Evolutionary conservation across 2,888 invertebrate genomes (phyloP), one percentile per base, ranked within the genome.

Genomic region (Caradrina clavipalpis): DNA sequence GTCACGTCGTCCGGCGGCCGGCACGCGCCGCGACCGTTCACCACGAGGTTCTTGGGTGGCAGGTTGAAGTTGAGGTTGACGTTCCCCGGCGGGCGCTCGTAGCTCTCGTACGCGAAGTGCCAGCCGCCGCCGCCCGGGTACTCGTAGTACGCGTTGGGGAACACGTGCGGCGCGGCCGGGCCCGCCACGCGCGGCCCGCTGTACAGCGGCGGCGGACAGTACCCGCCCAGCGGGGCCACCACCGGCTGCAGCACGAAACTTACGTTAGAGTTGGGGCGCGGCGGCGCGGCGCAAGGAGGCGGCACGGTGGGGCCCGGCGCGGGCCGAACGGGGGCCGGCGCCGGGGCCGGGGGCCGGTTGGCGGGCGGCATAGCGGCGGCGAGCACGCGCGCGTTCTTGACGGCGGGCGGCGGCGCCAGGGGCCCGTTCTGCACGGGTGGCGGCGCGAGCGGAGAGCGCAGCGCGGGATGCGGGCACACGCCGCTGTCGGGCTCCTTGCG

Each of bases 161-260:
- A 92, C 60, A 92, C 69, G 67, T 85, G 92, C 22, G 90, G 90
- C 8, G 86, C 74, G 2, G 86, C 87, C 17, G 89, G 90, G 15
- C 90, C 83, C 19, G 85, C 78, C 67, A 87, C 88, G 49, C 90
- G 88, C 17, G 88, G 88, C 21, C 87, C 83, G n/a, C 85, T 62
- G 88, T 91, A 92, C 77, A 92, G 67, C 13, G 92, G 93, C 4
- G 91, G 91, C 62, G 56, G n/a, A 7, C 88, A 85, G 42, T 90
- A 83, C 19, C 89, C 89, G 10, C 91, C 90, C 90, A 74, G 88
- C 22, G 87, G 85, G 21, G 85, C 64, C 15, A 94, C 86, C 49
- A 95, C 91, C 1, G 95, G 95, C 71, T 90, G 91, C 19, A 95
- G 88, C 50, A 96, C 93, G 87, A 91, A 95, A 95, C 95, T 95